Evolutionary conservation across 2,113 vertebrate genomes (phyloP).

Genomic region (Origma solitaria): DNA sequence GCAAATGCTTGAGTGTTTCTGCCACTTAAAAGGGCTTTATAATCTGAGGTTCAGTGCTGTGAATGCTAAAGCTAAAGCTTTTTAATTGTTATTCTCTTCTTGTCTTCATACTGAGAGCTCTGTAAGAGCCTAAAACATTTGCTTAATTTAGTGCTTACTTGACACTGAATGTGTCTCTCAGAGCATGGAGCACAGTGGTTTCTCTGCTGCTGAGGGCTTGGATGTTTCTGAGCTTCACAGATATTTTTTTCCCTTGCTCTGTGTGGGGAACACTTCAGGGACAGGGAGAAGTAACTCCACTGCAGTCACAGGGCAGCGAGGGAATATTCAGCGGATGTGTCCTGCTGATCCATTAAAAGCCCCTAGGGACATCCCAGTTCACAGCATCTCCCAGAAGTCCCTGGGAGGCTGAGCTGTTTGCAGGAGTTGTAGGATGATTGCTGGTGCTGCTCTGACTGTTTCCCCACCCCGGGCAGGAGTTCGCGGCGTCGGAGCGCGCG

Average conservation of each 20-base stretch:
- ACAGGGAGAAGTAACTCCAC: background rate
- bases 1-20: background rate
- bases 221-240: background rate
- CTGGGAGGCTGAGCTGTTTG: background rate
- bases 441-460: background rate
- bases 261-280: background rate
- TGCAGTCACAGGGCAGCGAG: background rate
- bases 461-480: conserved; percentile 70
- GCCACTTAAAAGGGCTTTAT: background rate
- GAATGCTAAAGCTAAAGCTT: background rate
- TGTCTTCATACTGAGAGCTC: background rate
- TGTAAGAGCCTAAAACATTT: background rate
- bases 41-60: background rate
- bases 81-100: background rate
- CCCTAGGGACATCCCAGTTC: background rate
- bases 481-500: conserved; percentile 88
- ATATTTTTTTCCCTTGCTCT: background rate
- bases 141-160: background rate
- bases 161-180: too few relatives aligned
- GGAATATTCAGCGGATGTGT: background rate
- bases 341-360: background rate
- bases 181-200: background rate
- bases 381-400: background rate
- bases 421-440: background rate
- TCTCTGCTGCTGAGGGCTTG: background rate